Conservation (phyloP, 1,140 invertebrate genomes). For the Habropoda laboriosa region DNA sequence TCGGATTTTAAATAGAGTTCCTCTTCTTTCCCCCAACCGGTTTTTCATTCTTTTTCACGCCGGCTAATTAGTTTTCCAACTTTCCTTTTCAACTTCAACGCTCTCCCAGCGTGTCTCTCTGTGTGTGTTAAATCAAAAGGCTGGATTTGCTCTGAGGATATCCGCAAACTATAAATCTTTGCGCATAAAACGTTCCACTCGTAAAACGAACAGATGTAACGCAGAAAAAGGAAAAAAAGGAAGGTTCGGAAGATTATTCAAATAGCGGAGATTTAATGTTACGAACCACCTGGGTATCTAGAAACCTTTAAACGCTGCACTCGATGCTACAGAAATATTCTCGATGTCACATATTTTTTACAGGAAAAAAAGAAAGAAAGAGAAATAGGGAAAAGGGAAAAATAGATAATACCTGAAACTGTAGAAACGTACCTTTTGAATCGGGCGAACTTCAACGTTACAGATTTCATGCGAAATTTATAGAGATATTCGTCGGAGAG, state of each 20-base stretch:
- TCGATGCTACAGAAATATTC: background rate
- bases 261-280: constrained; percentile 1
- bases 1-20: background rate
- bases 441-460: too few species aligned
- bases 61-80: background rate
- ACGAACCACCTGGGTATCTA: too few species aligned
- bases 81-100: constrained; percentile 1
- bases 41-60: background rate
- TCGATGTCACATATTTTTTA: background rate
- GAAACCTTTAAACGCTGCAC: background rate
- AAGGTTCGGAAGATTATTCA: constrained; percentile 6
- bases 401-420: too few species aligned
- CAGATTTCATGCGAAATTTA: too few species aligned
- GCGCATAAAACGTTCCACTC: background rate
- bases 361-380: too few species aligned
- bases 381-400: too few species aligned
- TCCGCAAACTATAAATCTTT: constrained; percentile 11
- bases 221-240: too few species aligned
- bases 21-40: too few species aligned
- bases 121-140: background rate
- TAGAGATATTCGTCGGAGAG: too few species aligned
- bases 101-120: too few species aligned
- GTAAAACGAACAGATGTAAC: background rate
- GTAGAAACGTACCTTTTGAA: too few species aligned
- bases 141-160: constrained; percentile 4